Evolutionary conservation across 2,888 invertebrate species (phyloP).

Genomic region (Harpagoxenus sublaevis): DNA sequence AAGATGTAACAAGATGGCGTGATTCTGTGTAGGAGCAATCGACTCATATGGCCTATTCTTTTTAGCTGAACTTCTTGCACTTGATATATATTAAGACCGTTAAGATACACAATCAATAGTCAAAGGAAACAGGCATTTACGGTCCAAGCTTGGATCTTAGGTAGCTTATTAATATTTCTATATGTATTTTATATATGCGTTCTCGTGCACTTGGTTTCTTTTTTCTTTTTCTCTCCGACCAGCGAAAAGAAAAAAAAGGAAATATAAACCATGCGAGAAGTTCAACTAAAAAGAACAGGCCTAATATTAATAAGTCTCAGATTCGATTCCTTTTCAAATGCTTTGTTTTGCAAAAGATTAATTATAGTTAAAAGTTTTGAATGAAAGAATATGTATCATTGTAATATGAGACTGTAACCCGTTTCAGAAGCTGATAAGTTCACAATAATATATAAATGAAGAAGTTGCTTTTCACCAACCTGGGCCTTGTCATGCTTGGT

Average conservation of each 20-base stretch:
- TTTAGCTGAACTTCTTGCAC: too few relatives aligned
- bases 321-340: background rate
- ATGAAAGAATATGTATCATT: background rate
- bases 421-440: background rate
- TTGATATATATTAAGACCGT: too few relatives aligned
- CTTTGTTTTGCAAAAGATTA: background rate
- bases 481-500: slow-evolving; percentile 84
- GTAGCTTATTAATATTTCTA: too few relatives aligned
- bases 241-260: too few relatives aligned
- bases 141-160: too few relatives aligned
- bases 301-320: background rate
- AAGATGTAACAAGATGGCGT: background rate
- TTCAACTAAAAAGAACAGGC: too few relatives aligned
- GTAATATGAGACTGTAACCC: background rate
- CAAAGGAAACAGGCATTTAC: too few relatives aligned
- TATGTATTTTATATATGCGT: too few relatives aligned
- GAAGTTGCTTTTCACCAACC: slow-evolving; percentile 71
- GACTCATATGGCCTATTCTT: background rate
- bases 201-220: too few relatives aligned
- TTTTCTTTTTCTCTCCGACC: too few relatives aligned
- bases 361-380: background rate
- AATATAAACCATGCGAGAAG: too few relatives aligned
- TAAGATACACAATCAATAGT: too few relatives aligned
- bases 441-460: background rate
- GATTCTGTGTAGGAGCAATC: background rate